Conservation (phyloP, 2,113 vertebrate species). For the Lepus timidus region DNA sequence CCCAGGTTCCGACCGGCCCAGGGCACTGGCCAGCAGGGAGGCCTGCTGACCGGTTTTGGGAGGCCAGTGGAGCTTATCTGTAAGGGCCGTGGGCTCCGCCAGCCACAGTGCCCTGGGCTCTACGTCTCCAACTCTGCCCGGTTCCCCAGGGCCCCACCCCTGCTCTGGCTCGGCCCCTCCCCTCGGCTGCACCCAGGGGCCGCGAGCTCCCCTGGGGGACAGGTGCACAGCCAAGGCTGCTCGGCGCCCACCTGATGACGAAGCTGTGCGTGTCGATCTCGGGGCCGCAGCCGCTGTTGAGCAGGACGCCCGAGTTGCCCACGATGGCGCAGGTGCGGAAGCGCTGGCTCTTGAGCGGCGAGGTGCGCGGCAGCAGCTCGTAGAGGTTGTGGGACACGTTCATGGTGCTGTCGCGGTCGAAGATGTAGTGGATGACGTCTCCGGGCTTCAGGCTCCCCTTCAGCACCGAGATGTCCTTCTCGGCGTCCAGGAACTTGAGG, state of each 20-base stretch:
- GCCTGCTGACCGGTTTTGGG: no score
- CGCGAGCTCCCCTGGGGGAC: no score
- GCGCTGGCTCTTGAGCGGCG: constrained; percentile 95
- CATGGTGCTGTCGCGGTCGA: constrained; percentile 97
- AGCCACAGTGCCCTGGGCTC: no score
- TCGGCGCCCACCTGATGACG: constrained; percentile 92
- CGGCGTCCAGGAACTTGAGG: constrained; percentile 95
- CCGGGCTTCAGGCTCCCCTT: constrained; percentile 96
- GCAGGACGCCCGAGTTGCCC: constrained; percentile 96
- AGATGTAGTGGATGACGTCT: constrained; percentile 96
- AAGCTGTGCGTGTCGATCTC: constrained; percentile 97
- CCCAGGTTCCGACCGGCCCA: neutral
- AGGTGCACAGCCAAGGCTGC: no score
- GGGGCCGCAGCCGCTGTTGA: constrained; percentile 95
- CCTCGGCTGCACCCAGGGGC: no score
- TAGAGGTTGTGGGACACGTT: constrained; percentile 97
- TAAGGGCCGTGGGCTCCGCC: no score
- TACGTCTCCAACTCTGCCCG: no score
- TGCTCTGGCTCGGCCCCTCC: no score
- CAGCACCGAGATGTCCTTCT: constrained; percentile 97
- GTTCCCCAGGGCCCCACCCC: no score
- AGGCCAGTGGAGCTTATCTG: no score
- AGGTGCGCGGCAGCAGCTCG: constrained; percentile 93
- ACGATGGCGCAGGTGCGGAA: constrained; percentile 95
- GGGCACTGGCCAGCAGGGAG: neutral